Evolutionary conservation across 2,888 invertebrate genomes (phyloP), one percentile per base, ranked within the genome.

Genomic region (Stenodema calcarata): DNA sequence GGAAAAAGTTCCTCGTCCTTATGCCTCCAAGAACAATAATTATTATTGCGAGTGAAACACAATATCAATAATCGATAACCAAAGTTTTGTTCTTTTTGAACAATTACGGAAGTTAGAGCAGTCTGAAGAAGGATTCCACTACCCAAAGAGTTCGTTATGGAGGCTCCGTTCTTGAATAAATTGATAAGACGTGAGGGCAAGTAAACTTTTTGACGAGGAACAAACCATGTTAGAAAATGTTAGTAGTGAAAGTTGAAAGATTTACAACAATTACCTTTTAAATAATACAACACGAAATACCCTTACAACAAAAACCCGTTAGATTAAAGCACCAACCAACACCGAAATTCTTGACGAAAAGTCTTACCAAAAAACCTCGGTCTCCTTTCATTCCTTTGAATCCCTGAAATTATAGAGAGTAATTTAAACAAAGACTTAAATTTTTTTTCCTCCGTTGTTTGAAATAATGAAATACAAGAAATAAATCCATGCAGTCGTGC

Each of bases 311-410:
- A 11, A 41, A 76, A 23, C 62, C 44, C 28, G 35, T 81, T n/a
- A 81, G 62, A 1, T 23, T 27, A 76, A 76, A 11, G 2, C 12
- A 70, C 70, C 70, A 27, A 27, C 9, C 14, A 30, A 6, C 28
- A 70, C 27, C 70, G 4, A 70, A 23, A 14, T 75, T 23, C 70
- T 4, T 80, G 42, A 16, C 18, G 76, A 79, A 28, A 89, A 69
- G 44, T 92, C 95, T 95, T 94, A 95, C 95, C 95, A 94, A 94
- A 91, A 93, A 93, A 91, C 95, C 95, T 91, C 93, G 94, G 91
- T 94, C 94, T 91, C 95, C 95, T 92, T 94, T 94, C 91, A 94
- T 94, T 91, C 95, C 95, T 92, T 94, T 94, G 92, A 92, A 92
- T 90, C 94, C 95, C 95, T 95, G 94, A 90, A 93, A 92, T 91